Evolutionary conservation across 2,888 invertebrate genomes (phyloP).

Genomic region (Acleris cristana): DNA sequence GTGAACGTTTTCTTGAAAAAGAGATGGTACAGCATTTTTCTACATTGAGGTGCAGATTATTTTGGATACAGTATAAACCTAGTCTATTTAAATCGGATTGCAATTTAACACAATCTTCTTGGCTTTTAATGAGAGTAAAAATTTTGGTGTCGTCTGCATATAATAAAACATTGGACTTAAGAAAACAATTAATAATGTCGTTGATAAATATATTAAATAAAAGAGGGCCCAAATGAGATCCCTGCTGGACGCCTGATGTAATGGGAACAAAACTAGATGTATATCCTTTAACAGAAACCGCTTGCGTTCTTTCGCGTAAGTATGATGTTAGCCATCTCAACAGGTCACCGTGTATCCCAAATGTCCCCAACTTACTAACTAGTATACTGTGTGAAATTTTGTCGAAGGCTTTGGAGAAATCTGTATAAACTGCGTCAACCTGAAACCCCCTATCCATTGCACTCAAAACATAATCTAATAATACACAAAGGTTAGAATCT

Average conservation of each 20-base stretch:
- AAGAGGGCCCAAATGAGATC: slow-evolving; percentile 36
- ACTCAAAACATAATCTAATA: background rate
- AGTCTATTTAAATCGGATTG: no score
- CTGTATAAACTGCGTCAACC: background rate
- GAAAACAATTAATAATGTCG: slow-evolving; percentile 19
- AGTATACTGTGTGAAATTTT: background rate
- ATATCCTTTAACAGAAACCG: no score
- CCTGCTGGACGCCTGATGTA: slow-evolving; percentile 27
- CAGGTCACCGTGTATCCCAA: no score
- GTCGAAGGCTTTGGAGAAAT: background rate
- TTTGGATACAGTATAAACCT: background rate
- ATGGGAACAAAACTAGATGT: background rate
- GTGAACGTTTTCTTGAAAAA: background rate
- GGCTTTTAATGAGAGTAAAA: no score
- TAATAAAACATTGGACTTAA: background rate
- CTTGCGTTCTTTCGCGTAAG: no score
- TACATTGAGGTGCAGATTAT: background rate
- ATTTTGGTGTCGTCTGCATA: no score
- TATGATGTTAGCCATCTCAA: no score
- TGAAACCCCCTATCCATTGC: no score
- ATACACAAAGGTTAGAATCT: background rate
- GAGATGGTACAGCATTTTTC: slow-evolving; percentile 4
- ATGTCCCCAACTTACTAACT: background rate
- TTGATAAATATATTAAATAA: slow-evolving; percentile 39
- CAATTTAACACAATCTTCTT: no score